These are phyloP conservation scores for Pelusios castaneus DNA, from an alignment of 2,113 vertebrate species.

Conservation along the genomic window DNA sequence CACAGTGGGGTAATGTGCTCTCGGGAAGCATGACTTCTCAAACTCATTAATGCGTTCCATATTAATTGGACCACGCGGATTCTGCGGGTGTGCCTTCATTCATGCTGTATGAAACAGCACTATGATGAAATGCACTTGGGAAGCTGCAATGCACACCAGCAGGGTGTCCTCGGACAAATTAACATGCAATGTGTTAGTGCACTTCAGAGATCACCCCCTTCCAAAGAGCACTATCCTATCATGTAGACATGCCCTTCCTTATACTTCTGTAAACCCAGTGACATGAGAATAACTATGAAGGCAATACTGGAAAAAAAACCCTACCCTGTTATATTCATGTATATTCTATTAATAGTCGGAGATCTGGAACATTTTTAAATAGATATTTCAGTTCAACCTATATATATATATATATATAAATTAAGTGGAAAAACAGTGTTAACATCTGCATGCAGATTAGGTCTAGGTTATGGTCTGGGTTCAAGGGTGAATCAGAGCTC, in stretches of 20 bases:
- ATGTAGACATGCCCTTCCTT: neutral
- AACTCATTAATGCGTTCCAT: too few relatives aligned
- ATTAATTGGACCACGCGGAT: too few relatives aligned
- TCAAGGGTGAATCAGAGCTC: neutral
- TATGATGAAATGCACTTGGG: too few relatives aligned
- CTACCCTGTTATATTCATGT: neutral
- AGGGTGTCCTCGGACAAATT: too few relatives aligned
- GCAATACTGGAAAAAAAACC: neutral
- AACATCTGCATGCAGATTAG: neutral
- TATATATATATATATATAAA: accelerated
- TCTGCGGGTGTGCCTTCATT: too few relatives aligned
- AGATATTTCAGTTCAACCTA: neutral
- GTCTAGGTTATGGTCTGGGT: neutral
- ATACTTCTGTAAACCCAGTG: neutral
- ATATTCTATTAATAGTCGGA: neutral
- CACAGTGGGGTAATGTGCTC: too few relatives aligned
- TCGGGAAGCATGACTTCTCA: too few relatives aligned
- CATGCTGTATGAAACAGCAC: too few relatives aligned
- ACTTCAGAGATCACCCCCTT: too few relatives aligned
- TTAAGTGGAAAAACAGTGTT: neutral
- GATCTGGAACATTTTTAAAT: neutral
- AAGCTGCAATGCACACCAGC: too few relatives aligned
- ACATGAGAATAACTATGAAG: neutral
- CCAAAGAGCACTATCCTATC: too few relatives aligned
- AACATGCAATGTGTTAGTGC: too few relatives aligned